These are phyloP conservation scores for Chionomys nivalis DNA, from an alignment of 2,113 vertebrate species.

Conservation along the genomic window DNA sequence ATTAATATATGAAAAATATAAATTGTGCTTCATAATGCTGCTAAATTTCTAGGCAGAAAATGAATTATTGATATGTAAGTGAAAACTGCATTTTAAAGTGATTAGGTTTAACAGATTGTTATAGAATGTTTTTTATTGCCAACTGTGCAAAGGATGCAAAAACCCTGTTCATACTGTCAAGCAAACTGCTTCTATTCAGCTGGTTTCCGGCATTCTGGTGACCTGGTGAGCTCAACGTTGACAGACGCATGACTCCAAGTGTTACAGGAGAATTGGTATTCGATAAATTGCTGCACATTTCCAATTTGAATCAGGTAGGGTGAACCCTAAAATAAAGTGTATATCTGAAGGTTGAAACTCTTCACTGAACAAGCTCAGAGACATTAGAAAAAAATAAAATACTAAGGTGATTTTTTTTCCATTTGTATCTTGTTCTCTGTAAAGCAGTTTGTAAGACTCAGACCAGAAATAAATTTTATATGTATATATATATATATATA, in stretches of 20 bases:
- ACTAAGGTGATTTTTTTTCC: not conserved
- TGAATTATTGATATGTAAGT: not conserved
- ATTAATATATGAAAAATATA: not conserved
- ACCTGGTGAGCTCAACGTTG: not conserved
- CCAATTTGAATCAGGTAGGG: not conserved
- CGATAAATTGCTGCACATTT: not conserved
- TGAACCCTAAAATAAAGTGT: not conserved
- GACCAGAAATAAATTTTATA: not conserved
- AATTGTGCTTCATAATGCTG: not conserved
- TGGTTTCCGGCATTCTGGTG: not conserved
- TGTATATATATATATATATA: too few species aligned
- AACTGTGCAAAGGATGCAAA: not conserved
- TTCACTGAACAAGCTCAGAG: not conserved
- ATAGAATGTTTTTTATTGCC: not conserved
- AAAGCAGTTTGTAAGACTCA: not conserved
- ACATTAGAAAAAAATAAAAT: not conserved
- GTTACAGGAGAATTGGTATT: not conserved
- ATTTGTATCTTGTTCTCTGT: not conserved
- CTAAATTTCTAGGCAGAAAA: not conserved
- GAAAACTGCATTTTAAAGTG: not conserved
- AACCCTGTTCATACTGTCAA: not conserved
- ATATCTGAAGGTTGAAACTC: not conserved
- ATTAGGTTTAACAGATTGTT: not conserved
- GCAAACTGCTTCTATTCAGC: not conserved
- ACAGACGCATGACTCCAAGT: not conserved